phyloP scores from a whole-genome alignment of 30 jellyfish, hydroid and myxozoan genomes.

The Chironex yamaguchii region DNA sequence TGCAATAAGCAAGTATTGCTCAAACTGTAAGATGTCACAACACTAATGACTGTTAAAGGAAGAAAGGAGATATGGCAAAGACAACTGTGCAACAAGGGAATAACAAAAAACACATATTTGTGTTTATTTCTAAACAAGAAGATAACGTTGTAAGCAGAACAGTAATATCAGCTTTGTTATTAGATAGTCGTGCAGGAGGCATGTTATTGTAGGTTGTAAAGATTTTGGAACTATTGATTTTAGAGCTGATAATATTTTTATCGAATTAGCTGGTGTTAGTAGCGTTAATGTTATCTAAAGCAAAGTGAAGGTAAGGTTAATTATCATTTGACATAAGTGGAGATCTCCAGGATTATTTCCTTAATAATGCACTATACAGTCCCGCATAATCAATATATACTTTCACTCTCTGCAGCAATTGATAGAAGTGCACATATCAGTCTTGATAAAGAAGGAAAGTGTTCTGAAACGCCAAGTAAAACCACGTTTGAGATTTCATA shows the following conservation, averaged over 20 bases:
- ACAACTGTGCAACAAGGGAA: not conserved
- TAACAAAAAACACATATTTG: too few relatives aligned
- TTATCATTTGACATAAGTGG: constrained; percentile 1
- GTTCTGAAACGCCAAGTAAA: not conserved
- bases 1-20: too few relatives aligned
- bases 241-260: constrained; percentile 12
- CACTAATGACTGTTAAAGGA: too few relatives aligned
- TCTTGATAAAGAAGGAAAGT: not conserved
- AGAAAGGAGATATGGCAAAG: too few relatives aligned
- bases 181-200: constrained; percentile 43
- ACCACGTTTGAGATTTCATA: constrained; percentile 12
- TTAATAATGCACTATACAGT: not conserved
- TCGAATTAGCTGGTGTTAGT: constrained; percentile 73
- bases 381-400: not conserved
- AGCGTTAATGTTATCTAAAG: constrained; percentile 18
- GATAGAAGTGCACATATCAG: constrained; percentile 2
- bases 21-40: too few relatives aligned
- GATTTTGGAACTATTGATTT: constrained; percentile 28
- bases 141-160: too few relatives aligned
- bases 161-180: not conserved
- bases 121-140: too few relatives aligned
- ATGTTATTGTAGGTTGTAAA: not conserved
- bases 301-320: constrained; percentile 26
- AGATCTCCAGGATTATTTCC: constrained; percentile 1
- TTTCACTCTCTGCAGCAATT: constrained; percentile 6